phyloP scores from a whole-genome alignment of 2,797 vertebrate species.

The Etheostoma perlongum region DNA sequence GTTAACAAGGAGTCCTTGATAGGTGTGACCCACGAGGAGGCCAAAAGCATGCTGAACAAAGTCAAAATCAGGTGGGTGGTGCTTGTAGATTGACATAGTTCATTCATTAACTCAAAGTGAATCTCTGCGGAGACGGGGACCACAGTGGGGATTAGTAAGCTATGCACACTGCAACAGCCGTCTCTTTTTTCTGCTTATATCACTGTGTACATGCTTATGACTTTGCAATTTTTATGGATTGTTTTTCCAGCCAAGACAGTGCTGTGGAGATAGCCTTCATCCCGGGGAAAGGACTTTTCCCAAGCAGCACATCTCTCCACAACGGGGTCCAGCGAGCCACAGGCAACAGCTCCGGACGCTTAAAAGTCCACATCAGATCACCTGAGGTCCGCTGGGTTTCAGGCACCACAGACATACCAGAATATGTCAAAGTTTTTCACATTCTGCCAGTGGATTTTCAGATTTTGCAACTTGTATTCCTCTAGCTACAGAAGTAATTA shows the following conservation, averaged over 20 bases:
- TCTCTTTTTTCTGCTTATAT: not conserved
- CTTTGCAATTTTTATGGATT: slow-evolving; percentile 4
- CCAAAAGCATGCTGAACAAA: slow-evolving; percentile 88
- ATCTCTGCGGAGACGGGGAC: not conserved
- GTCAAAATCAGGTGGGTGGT: slow-evolving; percentile 86
- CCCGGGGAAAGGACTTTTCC: slow-evolving; percentile 87
- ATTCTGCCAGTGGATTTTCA: not conserved
- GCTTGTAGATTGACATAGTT: not conserved
- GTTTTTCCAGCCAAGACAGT: slow-evolving; percentile 83
- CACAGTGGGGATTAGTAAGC: not conserved
- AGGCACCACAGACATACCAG: not conserved
- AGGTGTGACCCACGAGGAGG: slow-evolving; percentile 91
- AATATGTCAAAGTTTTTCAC: not conserved
- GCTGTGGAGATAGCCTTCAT: slow-evolving; percentile 91
- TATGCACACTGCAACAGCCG: not conserved
- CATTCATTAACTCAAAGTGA: not conserved
- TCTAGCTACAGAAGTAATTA: not conserved
- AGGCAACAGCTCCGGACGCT: slow-evolving; percentile 84
- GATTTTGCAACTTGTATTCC: not conserved
- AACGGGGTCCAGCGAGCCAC: slow-evolving; percentile 81
- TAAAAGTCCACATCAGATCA: slow-evolving; percentile 89
- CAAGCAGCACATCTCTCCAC: slow-evolving; percentile 82
- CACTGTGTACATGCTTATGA: not conserved
- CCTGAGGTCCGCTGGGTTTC: slow-evolving; percentile 84
- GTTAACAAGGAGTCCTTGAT: slow-evolving; percentile 93